Evolutionary conservation across 2,797 vertebrate species (phyloP), one percentile per base, ranked within the genome.

Genomic region (Trachurus trachurus): DNA sequence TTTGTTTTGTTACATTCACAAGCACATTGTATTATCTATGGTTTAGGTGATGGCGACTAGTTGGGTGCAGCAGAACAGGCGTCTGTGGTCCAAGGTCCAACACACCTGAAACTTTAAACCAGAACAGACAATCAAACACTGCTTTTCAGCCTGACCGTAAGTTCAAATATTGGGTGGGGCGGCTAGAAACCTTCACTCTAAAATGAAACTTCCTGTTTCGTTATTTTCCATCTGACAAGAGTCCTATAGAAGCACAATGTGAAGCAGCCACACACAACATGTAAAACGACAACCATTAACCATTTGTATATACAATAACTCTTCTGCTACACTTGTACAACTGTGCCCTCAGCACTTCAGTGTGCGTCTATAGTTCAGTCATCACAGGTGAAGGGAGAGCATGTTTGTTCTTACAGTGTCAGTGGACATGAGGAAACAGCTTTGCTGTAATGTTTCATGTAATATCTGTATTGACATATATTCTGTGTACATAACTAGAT

Each of bases 221-320:
- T 47, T 19, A 47, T 50, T 50, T 50, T 21, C 21, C 50, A 61
- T 61, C 7, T 62, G 69, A 52, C 49, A 57, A 15, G 61, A 66
- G 54, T 53, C 15, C n/a, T 53, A 57, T 10, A 47, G 45, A 83
- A 80, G 70, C 78, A 83, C 80, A 88, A 76, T 57, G 66, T 78
- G 63, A 59, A 47, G 19, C 66, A 50, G 13, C 19, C 22, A 66
- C 44, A 49, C 15, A 22, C 60, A 77, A 45, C 11, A 37, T 22
- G 10, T 29, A n/a, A 29, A 61, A 56, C 17, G 22, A 21, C 29
- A 65, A 16, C 22, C 60, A 78, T 21, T 45, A 47, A 34, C 49
- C 29, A 56, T 47, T 19, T 66, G 52, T 69, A 68, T 50, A 58
- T 74, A 26, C 9, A 34, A 12, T 31, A 9, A 61, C 8, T 29